phyloP scores from a whole-genome alignment of 2,797 vertebrate species.

The Sebastes iracundus region DNA sequence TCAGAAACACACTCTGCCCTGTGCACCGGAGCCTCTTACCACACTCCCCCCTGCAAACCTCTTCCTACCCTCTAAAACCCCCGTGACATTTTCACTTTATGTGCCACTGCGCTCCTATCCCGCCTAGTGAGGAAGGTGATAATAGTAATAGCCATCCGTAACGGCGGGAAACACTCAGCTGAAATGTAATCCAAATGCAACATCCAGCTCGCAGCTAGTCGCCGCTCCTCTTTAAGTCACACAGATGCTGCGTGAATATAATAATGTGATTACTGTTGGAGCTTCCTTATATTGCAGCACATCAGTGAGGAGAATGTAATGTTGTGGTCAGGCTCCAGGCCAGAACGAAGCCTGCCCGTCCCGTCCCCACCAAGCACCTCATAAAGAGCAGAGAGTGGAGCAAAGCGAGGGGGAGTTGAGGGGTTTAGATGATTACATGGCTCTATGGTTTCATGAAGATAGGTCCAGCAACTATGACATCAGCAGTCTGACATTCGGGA shows the following conservation, averaged over 20 bases:
- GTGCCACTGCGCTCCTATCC: slow-evolving; percentile 53
- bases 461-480: slow-evolving; percentile 64
- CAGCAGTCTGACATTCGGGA: slow-evolving; percentile 72
- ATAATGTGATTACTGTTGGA: slow-evolving; percentile 69
- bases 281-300: slow-evolving; percentile 50
- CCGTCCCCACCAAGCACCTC: slow-evolving; percentile 35
- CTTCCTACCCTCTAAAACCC: slow-evolving; percentile 63
- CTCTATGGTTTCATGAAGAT: slow-evolving; percentile 65
- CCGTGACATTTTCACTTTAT: slow-evolving; percentile 76
- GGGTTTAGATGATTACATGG: slow-evolving; percentile 69
- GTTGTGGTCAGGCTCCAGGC: slow-evolving; percentile 60
- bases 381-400: slow-evolving; percentile 59
- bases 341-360: slow-evolving; percentile 22
- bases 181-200: slow-evolving; percentile 66
- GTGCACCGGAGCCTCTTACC: slow-evolving; percentile 50
- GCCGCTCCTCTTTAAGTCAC: slow-evolving; percentile 34
- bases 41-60: slow-evolving; percentile 34
- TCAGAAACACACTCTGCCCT: slow-evolving; percentile 69
- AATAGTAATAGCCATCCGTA: slow-evolving; percentile 65
- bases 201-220: slow-evolving; percentile 35
- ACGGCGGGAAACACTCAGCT: slow-evolving; percentile 53
- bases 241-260: slow-evolving; percentile 50
- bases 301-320: slow-evolving; percentile 57
- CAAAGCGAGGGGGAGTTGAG: slow-evolving; percentile 27
- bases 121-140: slow-evolving; percentile 63